Conservation (phyloP, 2,888 invertebrate genomes). For the Drosophila recens region DNA sequence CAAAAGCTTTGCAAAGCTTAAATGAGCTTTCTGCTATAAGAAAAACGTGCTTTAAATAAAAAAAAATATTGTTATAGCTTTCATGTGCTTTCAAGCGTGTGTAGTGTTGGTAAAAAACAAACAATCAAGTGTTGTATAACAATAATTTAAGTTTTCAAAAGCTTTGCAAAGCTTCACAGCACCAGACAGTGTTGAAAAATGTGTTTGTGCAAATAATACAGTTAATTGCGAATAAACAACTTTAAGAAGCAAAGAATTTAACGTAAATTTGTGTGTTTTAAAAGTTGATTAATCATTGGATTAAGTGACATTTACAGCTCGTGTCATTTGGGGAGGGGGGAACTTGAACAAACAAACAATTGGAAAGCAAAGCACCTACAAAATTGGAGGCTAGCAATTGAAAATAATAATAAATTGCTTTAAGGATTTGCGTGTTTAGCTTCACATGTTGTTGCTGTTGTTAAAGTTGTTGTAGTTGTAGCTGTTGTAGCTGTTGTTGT, state of each 20-base stretch:
- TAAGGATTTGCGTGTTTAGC: conserved; percentile 26
- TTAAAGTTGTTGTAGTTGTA: neutral
- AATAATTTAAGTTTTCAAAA: neutral
- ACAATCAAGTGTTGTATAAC: no score
- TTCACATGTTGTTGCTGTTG: conserved; percentile 9
- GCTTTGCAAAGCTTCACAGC: neutral
- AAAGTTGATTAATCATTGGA: neutral
- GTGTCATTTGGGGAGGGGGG: conserved; percentile 17
- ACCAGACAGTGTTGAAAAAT: neutral
- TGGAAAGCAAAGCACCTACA: conserved; percentile 21
- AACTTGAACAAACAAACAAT: neutral
- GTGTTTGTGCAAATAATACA: neutral
- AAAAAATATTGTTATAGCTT: no score
- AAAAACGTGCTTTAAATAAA: no score
- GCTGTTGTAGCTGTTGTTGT: conserved; percentile 1
- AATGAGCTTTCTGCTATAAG: no score
- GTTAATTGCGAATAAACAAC: neutral
- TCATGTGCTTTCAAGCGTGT: no score
- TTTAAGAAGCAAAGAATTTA: neutral
- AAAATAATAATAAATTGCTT: neutral
- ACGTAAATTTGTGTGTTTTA: neutral
- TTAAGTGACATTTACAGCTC: conserved; percentile 28
- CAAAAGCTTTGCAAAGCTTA: neutral
- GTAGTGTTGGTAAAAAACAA: no score
- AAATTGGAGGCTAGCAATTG: neutral